Evolutionary conservation across 2,888 invertebrate genomes (phyloP).

Genomic region (Oscheius sp.): DNA sequence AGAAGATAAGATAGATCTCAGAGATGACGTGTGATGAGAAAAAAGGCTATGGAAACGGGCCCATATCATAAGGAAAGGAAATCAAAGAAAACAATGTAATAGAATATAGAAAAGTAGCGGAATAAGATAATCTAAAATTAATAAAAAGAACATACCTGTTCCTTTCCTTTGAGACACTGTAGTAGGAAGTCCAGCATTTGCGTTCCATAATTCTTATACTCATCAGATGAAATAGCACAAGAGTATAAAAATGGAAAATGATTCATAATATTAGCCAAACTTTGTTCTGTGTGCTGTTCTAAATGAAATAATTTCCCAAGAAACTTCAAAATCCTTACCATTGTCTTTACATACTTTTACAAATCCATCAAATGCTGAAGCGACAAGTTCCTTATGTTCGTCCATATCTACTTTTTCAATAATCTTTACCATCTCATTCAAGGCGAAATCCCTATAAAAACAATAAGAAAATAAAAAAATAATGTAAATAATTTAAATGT

Average conservation of each 20-base stretch:
- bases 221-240: slow-evolving; percentile 28
- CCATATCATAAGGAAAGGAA: neutral
- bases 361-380: slow-evolving; percentile 23
- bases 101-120: neutral
- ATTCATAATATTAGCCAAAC: neutral
- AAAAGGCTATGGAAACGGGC: neutral
- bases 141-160: neutral
- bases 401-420: slow-evolving; percentile 38
- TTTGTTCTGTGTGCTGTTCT: slow-evolving; percentile 17
- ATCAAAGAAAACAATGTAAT: neutral
- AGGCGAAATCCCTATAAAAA: slow-evolving; percentile 43
- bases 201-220: slow-evolving; percentile 3
- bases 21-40: neutral
- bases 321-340: neutral
- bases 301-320: neutral
- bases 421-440: slow-evolving; percentile 43
- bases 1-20: too few species aligned
- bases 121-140: neutral
- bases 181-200: slow-evolving; percentile 8
- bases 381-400: slow-evolving; percentile 21
- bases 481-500: neutral
- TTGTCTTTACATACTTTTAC: slow-evolving; percentile 24
- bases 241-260: slow-evolving; percentile 14
- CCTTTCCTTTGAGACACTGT: neutral
- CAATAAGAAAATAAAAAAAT: neutral